phyloP scores from a whole-genome alignment of 2,113 vertebrate species.

The Forbesichthys agassizii region DNA sequence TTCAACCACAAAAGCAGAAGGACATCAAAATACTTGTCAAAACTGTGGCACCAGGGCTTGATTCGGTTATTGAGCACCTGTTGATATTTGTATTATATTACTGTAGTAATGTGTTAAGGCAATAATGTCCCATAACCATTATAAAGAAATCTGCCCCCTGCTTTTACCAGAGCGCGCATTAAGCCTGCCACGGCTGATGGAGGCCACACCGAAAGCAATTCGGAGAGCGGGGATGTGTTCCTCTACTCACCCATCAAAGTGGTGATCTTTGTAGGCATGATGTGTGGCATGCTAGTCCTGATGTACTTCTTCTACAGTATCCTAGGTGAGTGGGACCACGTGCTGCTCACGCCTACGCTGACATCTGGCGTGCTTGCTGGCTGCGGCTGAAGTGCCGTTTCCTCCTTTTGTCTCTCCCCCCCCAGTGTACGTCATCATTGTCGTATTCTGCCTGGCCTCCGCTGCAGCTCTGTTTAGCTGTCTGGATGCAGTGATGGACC shows the following conservation, averaged over 20 bases:
- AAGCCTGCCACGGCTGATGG: constrained; percentile 48
- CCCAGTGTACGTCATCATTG: constrained; percentile 91
- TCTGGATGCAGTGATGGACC: constrained; percentile 81
- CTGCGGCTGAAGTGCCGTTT: background rate
- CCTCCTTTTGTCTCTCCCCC: constrained; percentile 26
- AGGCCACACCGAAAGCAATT: constrained; percentile 55
- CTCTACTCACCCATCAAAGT: constrained; percentile 87
- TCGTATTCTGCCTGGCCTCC: constrained; percentile 90
- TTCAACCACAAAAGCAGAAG: too few species aligned
- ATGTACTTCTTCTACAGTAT: constrained; percentile 94
- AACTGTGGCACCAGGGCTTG: too few species aligned
- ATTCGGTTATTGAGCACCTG: too few species aligned
- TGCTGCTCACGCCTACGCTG: background rate
- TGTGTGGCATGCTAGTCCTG: constrained; percentile 90
- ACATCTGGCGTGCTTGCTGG: background rate
- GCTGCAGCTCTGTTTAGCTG: constrained; percentile 90
- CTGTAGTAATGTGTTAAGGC: too few species aligned
- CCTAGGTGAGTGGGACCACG: constrained; percentile 81
- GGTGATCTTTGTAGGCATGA: constrained; percentile 85
- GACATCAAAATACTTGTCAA: too few species aligned
- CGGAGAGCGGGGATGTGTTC: constrained; percentile 59
- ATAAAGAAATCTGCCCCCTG: constrained; percentile 4
- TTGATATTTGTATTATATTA: too few species aligned
- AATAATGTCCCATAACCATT: too few species aligned
- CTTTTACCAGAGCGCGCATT: constrained; percentile 77